phyloP scores from a whole-genome alignment of 1,140 invertebrate species.

The Microplitis mediator region DNA sequence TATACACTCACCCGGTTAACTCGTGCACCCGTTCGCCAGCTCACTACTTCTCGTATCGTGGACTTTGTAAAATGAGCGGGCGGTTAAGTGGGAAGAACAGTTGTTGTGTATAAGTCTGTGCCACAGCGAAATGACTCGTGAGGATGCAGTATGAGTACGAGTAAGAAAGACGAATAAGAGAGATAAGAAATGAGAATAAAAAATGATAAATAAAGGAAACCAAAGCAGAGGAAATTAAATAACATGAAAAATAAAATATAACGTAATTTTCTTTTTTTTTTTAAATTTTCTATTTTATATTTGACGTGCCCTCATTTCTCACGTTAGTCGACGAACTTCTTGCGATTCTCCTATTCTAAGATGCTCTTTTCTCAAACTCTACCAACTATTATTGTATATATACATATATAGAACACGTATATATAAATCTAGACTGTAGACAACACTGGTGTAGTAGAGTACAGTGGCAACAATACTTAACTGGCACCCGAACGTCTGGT shows the following conservation, averaged over 20 bases:
- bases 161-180: background rate
- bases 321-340: background rate
- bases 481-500: conserved; percentile 5
- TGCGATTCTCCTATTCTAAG: conserved; percentile 4
- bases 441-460: too few relatives aligned
- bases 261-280: too few relatives aligned
- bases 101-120: too few relatives aligned
- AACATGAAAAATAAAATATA: too few relatives aligned
- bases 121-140: too few relatives aligned
- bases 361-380: background rate
- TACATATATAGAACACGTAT: too few relatives aligned
- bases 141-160: background rate
- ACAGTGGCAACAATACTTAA: background rate
- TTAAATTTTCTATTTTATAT: background rate
- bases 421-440: too few relatives aligned
- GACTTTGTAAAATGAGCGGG: conserved; percentile 12
- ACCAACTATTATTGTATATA: too few relatives aligned
- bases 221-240: too few relatives aligned
- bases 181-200: background rate
- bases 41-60: background rate
- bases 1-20: background rate
- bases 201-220: too few relatives aligned
- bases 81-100: too few relatives aligned
- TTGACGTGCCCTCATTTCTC: background rate
- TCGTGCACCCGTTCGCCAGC: background rate